Evolutionary conservation across 1,140 invertebrate species (phyloP), one percentile per base, ranked within the genome.

Genomic region (Brachionus plicatilis): DNA sequence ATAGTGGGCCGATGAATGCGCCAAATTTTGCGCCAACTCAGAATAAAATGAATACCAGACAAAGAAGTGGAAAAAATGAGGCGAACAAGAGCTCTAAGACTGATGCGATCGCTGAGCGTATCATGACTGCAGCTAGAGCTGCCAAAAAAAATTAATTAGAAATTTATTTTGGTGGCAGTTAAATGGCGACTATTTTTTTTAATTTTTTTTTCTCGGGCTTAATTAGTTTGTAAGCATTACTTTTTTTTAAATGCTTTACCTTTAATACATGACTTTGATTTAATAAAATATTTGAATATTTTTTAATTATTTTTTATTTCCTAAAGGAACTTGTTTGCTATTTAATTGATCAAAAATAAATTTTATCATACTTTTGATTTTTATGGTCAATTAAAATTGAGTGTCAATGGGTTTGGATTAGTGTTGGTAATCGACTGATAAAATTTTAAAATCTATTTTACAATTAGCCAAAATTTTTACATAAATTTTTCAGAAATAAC

Each of bases 21-120:
- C 11, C 20, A 50, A 76, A 76, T 76, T 50, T 76, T 14, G 72
- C 45, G 12, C 72, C 72, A 7, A 76, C 72, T 50, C 72, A 76
- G n/a, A 76, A 76, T 17, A 76, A 76, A 76, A 76, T 29, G 17
- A 76, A 24, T 27, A 47, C 72, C 14, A 47, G 72, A 27, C 72
- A 76, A 76, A 41, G 41, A 47, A 43, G 6, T 43, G 41, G 33
- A 2, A 76, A 76, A 50, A 76, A 45, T 47, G 43, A 47, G 24
- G 1, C 17, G 17, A 76, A 27, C 12, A 76, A 27, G n/a, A 12
- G 20, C 11, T n/a, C 37, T 3, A 75, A 27, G 43, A 24, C 72
- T 27, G 72, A 76, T n/a, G 72, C 72, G 7, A 76, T 76, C 17
- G 72, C 72, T 50, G 72, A 76, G n/a, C 41, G 72, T 29, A 76